A percentile compares a stretch with the other conserved stretches of the same genome.
These are phyloP conservation scores for Athalia circularis DNA, from an alignment of 2,888 invertebrate species.

Conservation along the genomic window DNA sequence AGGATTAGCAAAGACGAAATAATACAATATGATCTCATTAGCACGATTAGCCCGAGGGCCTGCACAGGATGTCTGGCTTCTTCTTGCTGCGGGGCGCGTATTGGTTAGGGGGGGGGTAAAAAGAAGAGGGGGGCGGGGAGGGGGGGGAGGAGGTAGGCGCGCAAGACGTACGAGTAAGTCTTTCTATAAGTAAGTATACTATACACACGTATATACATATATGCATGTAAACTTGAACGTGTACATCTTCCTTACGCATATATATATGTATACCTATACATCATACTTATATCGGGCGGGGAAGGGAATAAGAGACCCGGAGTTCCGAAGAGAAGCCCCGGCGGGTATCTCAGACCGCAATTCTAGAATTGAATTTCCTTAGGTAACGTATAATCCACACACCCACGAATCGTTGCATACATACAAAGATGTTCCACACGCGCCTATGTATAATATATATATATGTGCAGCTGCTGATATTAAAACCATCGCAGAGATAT, in stretches of 20 bases:
- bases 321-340: slow-evolving; percentile 35
- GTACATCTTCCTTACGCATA: no score
- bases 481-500: no score
- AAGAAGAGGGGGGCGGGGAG: no score
- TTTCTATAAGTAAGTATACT: slow-evolving; percentile 67
- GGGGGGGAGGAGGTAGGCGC: slow-evolving; percentile 33
- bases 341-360: slow-evolving; percentile 60
- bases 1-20: slow-evolving; percentile 72
- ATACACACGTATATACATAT: no score
- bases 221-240: no score
- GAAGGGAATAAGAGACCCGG: slow-evolving; percentile 45
- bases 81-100: slow-evolving; percentile 49
- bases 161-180: slow-evolving; percentile 46
- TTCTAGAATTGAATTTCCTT: slow-evolving; percentile 67
- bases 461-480: no score
- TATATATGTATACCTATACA: no score
- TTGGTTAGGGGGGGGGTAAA: no score
- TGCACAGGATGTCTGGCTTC: slow-evolving; percentile 70
- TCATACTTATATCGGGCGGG: slow-evolving; percentile 50
- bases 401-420: background rate
- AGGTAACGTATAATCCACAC: slow-evolving; percentile 21
- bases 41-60: slow-evolving; percentile 70
- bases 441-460: no score
- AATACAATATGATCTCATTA: slow-evolving; percentile 73
- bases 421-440: no score